A percentile compares a stretch with the other conserved stretches of the same genome.
Conservation (phyloP, 2,888 invertebrate genomes). For the Prenolepis imparis region DNA sequence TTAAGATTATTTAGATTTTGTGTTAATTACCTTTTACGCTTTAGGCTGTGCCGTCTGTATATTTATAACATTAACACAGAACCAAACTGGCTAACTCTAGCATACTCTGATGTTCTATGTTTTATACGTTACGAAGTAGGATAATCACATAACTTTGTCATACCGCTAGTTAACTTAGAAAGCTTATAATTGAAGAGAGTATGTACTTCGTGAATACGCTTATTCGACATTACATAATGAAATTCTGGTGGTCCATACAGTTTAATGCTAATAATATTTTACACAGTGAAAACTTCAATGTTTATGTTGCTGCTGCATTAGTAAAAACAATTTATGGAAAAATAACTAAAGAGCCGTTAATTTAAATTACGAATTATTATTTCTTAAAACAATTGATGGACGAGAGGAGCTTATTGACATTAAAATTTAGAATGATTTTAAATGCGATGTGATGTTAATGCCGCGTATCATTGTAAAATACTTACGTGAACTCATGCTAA, state of each 20-base stretch:
- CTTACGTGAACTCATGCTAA: not conserved
- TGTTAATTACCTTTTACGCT: constrained; percentile 1
- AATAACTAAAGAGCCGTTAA: not conserved
- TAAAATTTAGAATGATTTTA: not conserved
- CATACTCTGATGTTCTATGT: constrained; percentile 12
- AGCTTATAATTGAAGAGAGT: constrained; percentile 23
- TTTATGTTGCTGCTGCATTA: not conserved
- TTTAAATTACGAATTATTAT: not conserved
- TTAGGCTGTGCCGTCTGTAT: not conserved
- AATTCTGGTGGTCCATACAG: constrained; percentile 16
- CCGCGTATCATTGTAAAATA: not conserved
- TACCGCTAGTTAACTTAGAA: constrained; percentile 44
- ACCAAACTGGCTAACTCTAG: constrained; percentile 21
- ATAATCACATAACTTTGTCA: constrained; percentile 52
- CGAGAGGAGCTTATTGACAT: not conserved
- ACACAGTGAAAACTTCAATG: constrained; percentile 64
- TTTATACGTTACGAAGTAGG: constrained; percentile 32
- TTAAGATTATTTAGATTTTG: not conserved
- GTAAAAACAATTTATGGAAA: not conserved
- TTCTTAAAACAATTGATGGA: not conserved
- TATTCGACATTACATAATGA: constrained; percentile 31
- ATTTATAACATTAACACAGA: constrained; percentile 11
- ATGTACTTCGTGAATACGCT: constrained; percentile 7
- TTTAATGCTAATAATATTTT: constrained; percentile 34
- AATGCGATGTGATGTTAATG: not conserved